Evolutionary conservation across 1,140 invertebrate genomes (phyloP).

Genomic region (Paralvinella palmiformis): DNA sequence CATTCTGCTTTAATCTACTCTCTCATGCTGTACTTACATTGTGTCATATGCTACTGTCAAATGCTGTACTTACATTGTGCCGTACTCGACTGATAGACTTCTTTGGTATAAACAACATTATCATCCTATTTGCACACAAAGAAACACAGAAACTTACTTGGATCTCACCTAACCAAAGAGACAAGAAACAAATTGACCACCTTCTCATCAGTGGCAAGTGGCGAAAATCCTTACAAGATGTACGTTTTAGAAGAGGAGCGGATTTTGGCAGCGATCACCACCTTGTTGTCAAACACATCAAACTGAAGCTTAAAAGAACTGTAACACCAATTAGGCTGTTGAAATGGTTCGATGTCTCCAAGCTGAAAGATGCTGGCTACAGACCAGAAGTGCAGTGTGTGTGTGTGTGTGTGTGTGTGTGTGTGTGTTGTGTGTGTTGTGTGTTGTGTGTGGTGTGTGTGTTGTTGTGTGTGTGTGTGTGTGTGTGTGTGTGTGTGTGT

Average conservation of each 20-base stretch:
- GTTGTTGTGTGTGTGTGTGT: too few species aligned
- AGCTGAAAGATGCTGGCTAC: neutral
- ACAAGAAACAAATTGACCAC: conserved; percentile 25
- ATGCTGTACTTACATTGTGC: neutral
- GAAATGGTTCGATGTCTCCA: neutral
- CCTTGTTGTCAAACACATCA: neutral
- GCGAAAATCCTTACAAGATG: conserved; percentile 18
- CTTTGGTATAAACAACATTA: conserved; percentile 21
- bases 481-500: too few species aligned
- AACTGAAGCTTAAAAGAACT: conserved; percentile 3
- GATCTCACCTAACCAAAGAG: conserved; percentile 23
- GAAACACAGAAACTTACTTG: conserved; percentile 25
- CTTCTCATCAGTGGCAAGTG: conserved; percentile 23
- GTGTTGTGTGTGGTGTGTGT: too few species aligned
- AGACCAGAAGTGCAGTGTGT: neutral
- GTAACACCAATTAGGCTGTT: neutral
- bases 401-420: neutral
- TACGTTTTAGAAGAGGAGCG: conserved; percentile 1
- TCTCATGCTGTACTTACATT: neutral
- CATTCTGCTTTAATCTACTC: neutral
- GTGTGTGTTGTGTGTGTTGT: neutral
- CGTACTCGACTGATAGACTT: conserved; percentile 7
- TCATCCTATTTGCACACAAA: conserved; percentile 24
- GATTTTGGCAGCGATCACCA: conserved; percentile 8
- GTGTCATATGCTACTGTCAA: neutral